Conservation (phyloP, 2,113 vertebrate species). For the Cervus canadensis region DNA sequence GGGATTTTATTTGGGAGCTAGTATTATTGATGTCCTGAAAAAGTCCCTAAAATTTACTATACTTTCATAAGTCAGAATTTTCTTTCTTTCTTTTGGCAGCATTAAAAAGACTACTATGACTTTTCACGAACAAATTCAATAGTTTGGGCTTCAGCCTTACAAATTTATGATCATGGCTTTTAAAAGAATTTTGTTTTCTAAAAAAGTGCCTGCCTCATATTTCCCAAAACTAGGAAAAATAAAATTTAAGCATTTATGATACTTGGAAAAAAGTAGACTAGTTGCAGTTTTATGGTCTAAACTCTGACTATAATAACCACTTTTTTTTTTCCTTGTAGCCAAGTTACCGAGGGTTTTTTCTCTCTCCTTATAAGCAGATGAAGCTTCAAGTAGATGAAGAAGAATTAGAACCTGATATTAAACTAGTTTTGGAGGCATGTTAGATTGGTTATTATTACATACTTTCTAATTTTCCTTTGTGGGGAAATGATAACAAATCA, state of each 20-base stretch:
- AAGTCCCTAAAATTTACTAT: constrained; percentile 38
- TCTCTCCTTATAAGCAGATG: not conserved
- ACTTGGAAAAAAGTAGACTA: not conserved
- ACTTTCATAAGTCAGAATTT: not conserved
- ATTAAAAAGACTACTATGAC: not conserved
- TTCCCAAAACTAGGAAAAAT: constrained; percentile 8
- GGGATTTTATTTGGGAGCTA: not conserved
- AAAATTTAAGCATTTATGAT: constrained; percentile 9
- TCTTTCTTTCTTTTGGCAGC: constrained; percentile 2
- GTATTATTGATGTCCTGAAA: constrained; percentile 2
- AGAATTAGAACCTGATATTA: not conserved
- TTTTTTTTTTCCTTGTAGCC: not conserved
- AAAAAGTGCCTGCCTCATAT: not conserved
- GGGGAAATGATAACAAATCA: not conserved
- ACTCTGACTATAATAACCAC: not conserved
- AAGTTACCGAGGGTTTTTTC: not conserved
- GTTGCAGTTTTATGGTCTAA: not conserved
- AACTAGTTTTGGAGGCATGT: not conserved
- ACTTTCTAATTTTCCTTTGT: not conserved
- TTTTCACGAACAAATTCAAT: not conserved
- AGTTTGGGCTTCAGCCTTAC: not conserved
- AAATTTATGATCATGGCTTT: constrained; percentile 19
- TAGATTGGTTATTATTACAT: not conserved
- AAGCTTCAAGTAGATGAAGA: not conserved
- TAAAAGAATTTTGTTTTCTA: constrained; percentile 12